A percentile compares a stretch with the other conserved stretches of the same genome.
phyloP scores from a whole-genome alignment of 2,888 invertebrate genomes.

The Neoaliturus tenellus region DNA sequence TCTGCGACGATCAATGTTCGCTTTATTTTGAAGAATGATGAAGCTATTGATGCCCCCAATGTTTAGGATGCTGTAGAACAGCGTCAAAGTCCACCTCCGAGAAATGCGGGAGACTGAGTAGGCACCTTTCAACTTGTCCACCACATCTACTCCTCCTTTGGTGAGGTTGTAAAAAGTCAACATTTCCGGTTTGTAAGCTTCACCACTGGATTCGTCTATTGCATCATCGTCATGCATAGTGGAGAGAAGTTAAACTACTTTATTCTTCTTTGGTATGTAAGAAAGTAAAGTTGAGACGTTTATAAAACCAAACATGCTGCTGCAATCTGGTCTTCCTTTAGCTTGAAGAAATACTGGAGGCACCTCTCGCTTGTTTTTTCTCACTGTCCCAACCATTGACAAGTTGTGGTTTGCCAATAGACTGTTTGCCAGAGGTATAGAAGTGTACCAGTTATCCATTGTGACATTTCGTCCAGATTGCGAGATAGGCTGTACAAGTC shows the following conservation, averaged over 20 bases:
- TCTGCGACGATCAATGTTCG: too few relatives aligned
- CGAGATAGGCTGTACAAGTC: not conserved
- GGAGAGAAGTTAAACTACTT: not conserved
- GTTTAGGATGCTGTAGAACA: not conserved
- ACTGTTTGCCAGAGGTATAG: not conserved
- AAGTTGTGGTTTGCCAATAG: not conserved
- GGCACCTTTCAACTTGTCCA: constrained; percentile 11
- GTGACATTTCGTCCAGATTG: not conserved
- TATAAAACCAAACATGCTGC: not conserved
- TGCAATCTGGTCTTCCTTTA: not conserved
- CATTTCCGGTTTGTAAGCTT: constrained; percentile 12
- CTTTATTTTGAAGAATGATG: too few relatives aligned
- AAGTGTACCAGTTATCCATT: not conserved
- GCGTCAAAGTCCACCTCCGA: not conserved
- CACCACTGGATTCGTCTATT: not conserved
- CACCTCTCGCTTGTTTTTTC: too few relatives aligned
- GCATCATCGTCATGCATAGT: constrained; percentile 2
- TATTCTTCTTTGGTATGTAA: constrained; percentile 9
- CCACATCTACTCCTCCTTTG: constrained; percentile 4
- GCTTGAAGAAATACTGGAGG: too few relatives aligned
- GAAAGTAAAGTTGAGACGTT: not conserved
- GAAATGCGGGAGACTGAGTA: constrained; percentile 1
- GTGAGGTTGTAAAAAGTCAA: not conserved
- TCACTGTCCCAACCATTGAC: not conserved
- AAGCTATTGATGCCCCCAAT: too few relatives aligned